Evolutionary conservation across 2,888 invertebrate genomes (phyloP).

Genomic region (Lithodes maja): DNA sequence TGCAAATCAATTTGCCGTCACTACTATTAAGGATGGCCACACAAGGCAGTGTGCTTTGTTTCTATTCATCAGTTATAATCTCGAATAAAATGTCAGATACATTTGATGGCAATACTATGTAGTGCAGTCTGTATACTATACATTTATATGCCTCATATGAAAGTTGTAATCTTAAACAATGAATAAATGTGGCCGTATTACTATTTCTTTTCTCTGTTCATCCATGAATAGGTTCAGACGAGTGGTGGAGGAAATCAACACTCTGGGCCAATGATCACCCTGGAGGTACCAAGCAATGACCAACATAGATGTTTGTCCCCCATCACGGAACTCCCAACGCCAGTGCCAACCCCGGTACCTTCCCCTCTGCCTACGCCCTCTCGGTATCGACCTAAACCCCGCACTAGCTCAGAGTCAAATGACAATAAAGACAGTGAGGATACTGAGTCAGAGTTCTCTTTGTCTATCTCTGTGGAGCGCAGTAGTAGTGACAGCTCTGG

Average conservation of each 20-base stretch:
- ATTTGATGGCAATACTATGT: too few relatives aligned
- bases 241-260: conserved; percentile 45
- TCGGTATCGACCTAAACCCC: conserved; percentile 57
- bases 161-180: too few relatives aligned
- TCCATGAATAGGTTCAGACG: conserved; percentile 53
- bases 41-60: too few relatives aligned
- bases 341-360: conserved; percentile 80
- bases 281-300: conserved; percentile 82
- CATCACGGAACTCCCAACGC: conserved; percentile 83
- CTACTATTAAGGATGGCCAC: too few relatives aligned
- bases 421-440: conserved; percentile 69
- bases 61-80: too few relatives aligned
- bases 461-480: conserved; percentile 66
- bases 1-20: too few relatives aligned
- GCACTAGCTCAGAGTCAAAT: conserved; percentile 66
- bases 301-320: conserved; percentile 81
- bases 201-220: too few relatives aligned
- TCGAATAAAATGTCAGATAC: too few relatives aligned
- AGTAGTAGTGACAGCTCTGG: conserved; percentile 66
- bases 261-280: conserved; percentile 80
- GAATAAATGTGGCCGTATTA: too few relatives aligned
- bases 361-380: conserved; percentile 81
- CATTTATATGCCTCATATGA: too few relatives aligned
- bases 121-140: too few relatives aligned
- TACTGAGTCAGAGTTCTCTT: conserved; percentile 69